A percentile compares a stretch with the other conserved stretches of the same genome.
Conservation (phyloP, 2,888 invertebrate species). For the Caradrina kadenii region DNA sequence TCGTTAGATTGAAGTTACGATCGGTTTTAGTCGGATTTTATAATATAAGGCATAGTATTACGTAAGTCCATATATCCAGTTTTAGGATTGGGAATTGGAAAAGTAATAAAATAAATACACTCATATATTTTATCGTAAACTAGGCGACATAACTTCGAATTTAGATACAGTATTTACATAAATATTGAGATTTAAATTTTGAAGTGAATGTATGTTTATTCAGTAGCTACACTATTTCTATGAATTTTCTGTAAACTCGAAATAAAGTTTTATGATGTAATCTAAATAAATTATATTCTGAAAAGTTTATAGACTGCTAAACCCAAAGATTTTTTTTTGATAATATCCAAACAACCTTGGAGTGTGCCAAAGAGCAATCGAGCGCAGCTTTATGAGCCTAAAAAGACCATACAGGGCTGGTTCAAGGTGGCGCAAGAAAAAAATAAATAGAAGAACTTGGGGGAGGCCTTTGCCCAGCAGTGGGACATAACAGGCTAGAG, state of each 20-base stretch:
- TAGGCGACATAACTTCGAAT: conserved; percentile 24
- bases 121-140: conserved; percentile 4
- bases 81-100: not conserved
- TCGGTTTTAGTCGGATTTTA: too few species aligned
- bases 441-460: too few species aligned
- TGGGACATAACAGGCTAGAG: too few species aligned
- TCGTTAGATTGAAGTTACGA: too few species aligned
- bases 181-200: conserved; percentile 21
- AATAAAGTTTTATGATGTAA: not conserved
- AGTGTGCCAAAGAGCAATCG: too few species aligned
- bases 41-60: too few species aligned
- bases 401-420: too few species aligned
- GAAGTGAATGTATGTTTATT: conserved; percentile 11
- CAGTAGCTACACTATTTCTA: not conserved
- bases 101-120: conserved; percentile 5
- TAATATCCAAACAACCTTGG: too few species aligned
- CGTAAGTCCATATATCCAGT: not conserved
- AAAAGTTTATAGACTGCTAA: not conserved
- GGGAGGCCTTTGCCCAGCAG: too few species aligned
- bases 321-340: too few species aligned
- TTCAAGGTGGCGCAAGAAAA: too few species aligned
- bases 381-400: too few species aligned
- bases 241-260: conserved; percentile 1
- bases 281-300: not conserved
- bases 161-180: conserved; percentile 25